Evolutionary conservation across 2,888 invertebrate species (phyloP).

Genomic region (Subacronicta megacephala): DNA sequence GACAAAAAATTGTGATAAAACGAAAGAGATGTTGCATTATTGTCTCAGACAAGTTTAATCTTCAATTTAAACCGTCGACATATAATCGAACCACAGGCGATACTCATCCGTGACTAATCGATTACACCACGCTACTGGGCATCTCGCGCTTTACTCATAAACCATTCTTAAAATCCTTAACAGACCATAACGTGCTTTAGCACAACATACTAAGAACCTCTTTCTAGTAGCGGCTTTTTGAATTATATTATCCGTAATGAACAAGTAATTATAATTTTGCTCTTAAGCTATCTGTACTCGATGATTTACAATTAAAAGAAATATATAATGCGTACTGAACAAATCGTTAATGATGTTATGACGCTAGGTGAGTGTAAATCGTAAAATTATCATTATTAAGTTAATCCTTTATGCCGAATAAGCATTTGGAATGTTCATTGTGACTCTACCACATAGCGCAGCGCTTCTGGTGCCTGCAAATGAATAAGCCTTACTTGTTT

Average conservation of each 20-base stretch:
- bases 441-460: conserved; percentile 22
- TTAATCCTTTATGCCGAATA: conserved; percentile 20
- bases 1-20: conserved; percentile 33
- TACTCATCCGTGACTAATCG: conserved; percentile 74
- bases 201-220: conserved; percentile 28
- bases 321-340: conserved; percentile 37
- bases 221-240: conserved; percentile 29
- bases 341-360: conserved; percentile 45
- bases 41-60: conserved; percentile 46
- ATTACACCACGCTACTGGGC: conserved; percentile 79
- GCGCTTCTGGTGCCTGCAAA: conserved; percentile 26
- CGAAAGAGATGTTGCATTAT: conserved; percentile 28
- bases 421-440: conserved; percentile 18
- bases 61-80: conserved; percentile 60
- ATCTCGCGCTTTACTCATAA: conserved; percentile 58
- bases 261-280: conserved; percentile 55
- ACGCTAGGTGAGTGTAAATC: conserved; percentile 43
- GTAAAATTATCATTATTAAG: conserved; percentile 45
- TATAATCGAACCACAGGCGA: conserved; percentile 65
- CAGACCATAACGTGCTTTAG: conserved; percentile 49
- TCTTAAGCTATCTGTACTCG: conserved; percentile 59
- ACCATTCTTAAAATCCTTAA: conserved; percentile 44
- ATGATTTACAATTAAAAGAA: conserved; percentile 64
- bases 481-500: conserved; percentile 43
- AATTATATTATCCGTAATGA: conserved; percentile 44